Base-by-base conservation (phyloP, 1,140 invertebrate genomes). In the Chironomus tepperi region DNA sequence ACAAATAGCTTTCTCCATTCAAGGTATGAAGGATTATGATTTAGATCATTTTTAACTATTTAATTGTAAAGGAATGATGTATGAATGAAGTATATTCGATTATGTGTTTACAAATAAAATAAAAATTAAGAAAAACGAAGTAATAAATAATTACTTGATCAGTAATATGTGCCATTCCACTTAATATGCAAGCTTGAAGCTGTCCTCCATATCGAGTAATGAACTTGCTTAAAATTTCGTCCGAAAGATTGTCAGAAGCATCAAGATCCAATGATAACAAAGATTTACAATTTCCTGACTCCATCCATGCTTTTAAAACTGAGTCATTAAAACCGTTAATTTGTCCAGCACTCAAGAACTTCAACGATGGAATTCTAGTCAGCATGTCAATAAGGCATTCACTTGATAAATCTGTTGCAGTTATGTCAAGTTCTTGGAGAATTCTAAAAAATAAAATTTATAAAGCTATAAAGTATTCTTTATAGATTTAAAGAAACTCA, bases 111-210 rank as follows among this genome's bases (percentile, higher is more conserved):
- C 7, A 57, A 57, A 57, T 5, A n/a, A n/a, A 57, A 15, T 47
- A 47, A 12, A 3, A 8, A 47, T 47, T 47, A 12, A 57, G 12
- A 15, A n/a, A 57, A 57, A 47, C n/a, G n/a, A n/a, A n/a, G n/a
- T 10, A 47, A 57, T n/a, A 57, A n/a, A n/a, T 57, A 57, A 5
- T 57, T 1, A n/a, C 47, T 12, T 96, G 94, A 84, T 99, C 98
- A 0, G 96, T 97, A 77, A 99, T 93, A 80, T 99, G 97, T 0
- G 96, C 91, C 91, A 99, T 99, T 42, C 98, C 98, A 64, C 93
- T 94, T 0, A 99, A 84, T 75, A 90, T 89, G 18, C 99, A 85
- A 0, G 94, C 98, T 80, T 87, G 88, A 10, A 99, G 84, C 82
- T 97, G 94, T 76, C 89, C 87, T 0, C 97, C 98, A 83, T 96